Conservation (phyloP, 1,140 invertebrate species). For the Drosophila chauvacae region DNA sequence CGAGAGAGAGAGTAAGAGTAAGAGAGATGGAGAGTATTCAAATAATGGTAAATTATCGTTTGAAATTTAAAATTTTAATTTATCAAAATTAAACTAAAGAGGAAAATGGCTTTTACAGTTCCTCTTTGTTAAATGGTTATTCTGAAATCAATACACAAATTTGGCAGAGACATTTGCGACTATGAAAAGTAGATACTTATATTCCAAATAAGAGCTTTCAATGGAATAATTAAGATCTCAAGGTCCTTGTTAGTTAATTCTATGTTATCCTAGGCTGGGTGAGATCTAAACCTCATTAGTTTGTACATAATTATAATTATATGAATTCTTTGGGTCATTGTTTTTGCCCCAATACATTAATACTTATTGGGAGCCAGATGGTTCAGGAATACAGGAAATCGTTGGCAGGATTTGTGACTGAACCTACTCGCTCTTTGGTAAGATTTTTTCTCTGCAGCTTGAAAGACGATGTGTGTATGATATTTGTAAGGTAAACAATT, state of each 20-base stretch:
- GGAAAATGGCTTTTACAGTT: background rate
- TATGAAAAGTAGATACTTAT: background rate
- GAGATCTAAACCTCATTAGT: background rate
- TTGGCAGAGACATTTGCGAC: background rate
- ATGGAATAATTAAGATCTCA: background rate
- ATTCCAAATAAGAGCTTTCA: background rate
- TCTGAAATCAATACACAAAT: background rate
- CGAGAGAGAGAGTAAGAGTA: too few species aligned
- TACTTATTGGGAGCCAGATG: too few species aligned
- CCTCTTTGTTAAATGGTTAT: background rate
- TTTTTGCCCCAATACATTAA: too few species aligned
- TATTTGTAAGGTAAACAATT: too few species aligned
- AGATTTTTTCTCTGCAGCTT: too few species aligned
- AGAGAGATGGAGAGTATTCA: background rate
- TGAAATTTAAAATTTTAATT: background rate
- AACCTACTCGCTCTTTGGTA: too few species aligned
- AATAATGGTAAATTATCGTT: background rate
- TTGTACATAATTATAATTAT: too few species aligned
- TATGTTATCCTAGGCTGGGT: background rate
- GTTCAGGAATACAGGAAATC: too few species aligned
- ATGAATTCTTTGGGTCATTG: too few species aligned
- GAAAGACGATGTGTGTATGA: too few species aligned
- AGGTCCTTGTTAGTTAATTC: background rate
- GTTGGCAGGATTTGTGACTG: too few species aligned
- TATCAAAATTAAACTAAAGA: background rate